A percentile compares a stretch with the other conserved stretches of the same genome.
Evolutionary conservation across 2,113 vertebrate genomes (phyloP).

Genomic region (Ovis aries): ARS-UI_Ramb_v3.0 NC_056055.1:227209001-227209500

Average conservation of each 20-base stretch:
- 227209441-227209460: not conserved
- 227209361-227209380: not conserved
- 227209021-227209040: not conserved
- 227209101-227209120: not conserved
- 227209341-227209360: not conserved
- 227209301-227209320: not conserved
- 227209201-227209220: not conserved
- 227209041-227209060: not conserved
- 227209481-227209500: conserved; percentile 45
- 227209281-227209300: not conserved
- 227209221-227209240: not conserved
- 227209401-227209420: conserved; percentile 5
- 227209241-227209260: not conserved
- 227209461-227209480: conserved; percentile 9
- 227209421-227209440: not conserved
- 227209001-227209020: not conserved
- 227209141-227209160: not conserved
- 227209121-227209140: not conserved
- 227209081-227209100: not conserved
- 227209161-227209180: not conserved
- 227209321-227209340: not conserved
- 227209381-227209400: conserved; percentile 8
- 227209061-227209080: not conserved
- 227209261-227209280: not conserved
- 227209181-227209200: not conserved